These are phyloP conservation scores for Lysiphlebus fabarum DNA, from an alignment of 1,140 invertebrate genomes.

Conservation along the genomic window DNA sequence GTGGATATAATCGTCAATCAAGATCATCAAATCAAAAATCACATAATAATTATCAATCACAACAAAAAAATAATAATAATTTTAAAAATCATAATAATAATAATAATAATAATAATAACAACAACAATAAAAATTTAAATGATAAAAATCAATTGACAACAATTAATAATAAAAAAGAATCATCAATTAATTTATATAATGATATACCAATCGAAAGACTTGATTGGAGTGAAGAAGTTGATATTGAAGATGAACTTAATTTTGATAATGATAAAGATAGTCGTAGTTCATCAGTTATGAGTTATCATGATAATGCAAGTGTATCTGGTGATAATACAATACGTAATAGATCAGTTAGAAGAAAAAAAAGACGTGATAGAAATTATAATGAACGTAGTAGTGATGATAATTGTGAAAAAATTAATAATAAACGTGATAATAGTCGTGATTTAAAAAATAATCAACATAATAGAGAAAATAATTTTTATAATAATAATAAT, in stretches of 20 bases:
- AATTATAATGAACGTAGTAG: constrained; percentile 30
- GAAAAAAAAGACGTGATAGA: constrained; percentile 40
- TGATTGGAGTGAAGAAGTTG: constrained; percentile 61
- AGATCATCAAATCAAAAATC: too few species aligned
- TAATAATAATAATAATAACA: constrained; percentile 25
- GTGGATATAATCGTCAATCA: constrained; percentile 28
- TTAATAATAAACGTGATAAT: constrained; percentile 44
- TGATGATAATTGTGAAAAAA: constrained; percentile 37
- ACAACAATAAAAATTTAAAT: constrained; percentile 29
- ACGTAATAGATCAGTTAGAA: constrained; percentile 30
- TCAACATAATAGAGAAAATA: constrained; percentile 52
- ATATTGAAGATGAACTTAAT: constrained; percentile 45
- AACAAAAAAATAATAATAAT: too few species aligned
- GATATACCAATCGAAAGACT: constrained; percentile 37
- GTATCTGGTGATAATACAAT: constrained; percentile 32
- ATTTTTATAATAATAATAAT: constrained; percentile 48
- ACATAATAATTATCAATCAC: neutral
- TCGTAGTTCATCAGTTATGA: constrained; percentile 58
- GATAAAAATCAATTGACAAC: constrained; percentile 28
- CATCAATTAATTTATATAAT: constrained; percentile 30
- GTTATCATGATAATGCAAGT: constrained; percentile 53
- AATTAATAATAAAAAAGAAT: constrained; percentile 22
- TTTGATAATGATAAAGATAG: constrained; percentile 53
- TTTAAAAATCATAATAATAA: neutral
- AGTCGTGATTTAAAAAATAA: constrained; percentile 50